phyloP scores from a whole-genome alignment of 2,797 vertebrate genomes.

The Dallia pectoralis region DNA sequence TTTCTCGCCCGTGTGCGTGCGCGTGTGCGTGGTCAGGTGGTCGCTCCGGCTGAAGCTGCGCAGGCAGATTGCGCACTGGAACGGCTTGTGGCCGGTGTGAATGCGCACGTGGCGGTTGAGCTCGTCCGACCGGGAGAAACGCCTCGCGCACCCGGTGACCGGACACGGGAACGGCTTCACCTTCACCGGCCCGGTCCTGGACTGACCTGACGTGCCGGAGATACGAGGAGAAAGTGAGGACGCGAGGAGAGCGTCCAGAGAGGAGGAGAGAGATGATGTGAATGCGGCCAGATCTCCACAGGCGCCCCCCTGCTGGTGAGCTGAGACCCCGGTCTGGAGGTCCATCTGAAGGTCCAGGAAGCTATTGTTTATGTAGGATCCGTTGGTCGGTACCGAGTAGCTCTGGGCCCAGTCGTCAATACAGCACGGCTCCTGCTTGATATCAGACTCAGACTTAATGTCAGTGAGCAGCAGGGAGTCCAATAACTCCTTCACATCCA shows the following conservation, averaged over 20 bases:
- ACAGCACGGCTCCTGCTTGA: constrained; percentile 71
- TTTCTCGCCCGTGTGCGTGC: constrained; percentile 85
- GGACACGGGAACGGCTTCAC: constrained; percentile 73
- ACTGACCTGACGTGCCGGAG: no score
- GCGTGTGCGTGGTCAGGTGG: constrained; percentile 86
- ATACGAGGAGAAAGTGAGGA: no score
- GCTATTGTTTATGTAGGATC: constrained; percentile 49
- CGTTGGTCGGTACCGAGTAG: constrained; percentile 33
- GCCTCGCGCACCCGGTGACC: constrained; percentile 77
- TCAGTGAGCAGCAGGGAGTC: constrained; percentile 64
- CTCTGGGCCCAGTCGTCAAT: constrained; percentile 58
- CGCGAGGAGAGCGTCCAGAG: constrained; percentile 19
- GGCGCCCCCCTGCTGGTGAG: neutral
- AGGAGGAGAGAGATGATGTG: neutral
- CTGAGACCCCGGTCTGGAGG: constrained; percentile 66
- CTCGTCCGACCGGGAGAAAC: constrained; percentile 84
- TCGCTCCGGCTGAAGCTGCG: constrained; percentile 86
- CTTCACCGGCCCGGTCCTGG: constrained; percentile 51
- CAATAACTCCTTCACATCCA: constrained; percentile 68
- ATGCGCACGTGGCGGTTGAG: constrained; percentile 84
- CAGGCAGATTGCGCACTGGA: constrained; percentile 86
- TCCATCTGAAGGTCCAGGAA: constrained; percentile 44
- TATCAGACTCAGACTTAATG: constrained; percentile 48
- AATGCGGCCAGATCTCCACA: neutral
- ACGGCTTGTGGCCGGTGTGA: constrained; percentile 86